Base-by-base conservation (phyloP, 2,113 vertebrate genomes). In the Seriola dumerili region DNA sequence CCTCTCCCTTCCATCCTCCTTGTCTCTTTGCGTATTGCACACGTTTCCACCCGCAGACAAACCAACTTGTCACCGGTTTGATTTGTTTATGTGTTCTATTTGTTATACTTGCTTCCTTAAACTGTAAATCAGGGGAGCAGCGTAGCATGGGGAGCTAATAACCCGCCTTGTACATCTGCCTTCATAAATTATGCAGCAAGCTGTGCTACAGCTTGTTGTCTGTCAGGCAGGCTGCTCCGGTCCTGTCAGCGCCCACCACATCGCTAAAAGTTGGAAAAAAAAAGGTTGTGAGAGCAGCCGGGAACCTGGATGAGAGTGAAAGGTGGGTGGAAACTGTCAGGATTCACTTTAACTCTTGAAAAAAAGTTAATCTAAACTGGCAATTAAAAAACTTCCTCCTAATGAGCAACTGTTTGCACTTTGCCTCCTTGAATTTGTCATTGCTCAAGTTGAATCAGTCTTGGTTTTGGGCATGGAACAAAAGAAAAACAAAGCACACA, bases 41-140 rank as follows among this genome's bases (percentile, higher is more conserved):
- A 78, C 67, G 0, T 54, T 58, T 61, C 25, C 77, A 55, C 67
- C 63, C 64, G 9, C 81, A 86, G 85, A 89, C 73, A 85, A 83
- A 81, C 83, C 86, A 87, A 91, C 89, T 92, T 86, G 90, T 92
- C 92, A 85, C 71, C 25, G 50, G 69, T 93, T 94, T 93, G 90
- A 93, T 93, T 91, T 93, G 90, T 93, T 94, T 92, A 84, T 85
- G 79, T 81, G 75, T 92, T 90, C 69, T 85, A 83, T 93, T 94
- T 94, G 88, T 91, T 90, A 84, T 66, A 55, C 78, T 67, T 52
- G 80, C 86, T 90, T 88, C 88, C 89, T 89, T 90, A 70, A 94
- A 92, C 90, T 93, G 93, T 94, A 94, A 92, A 94, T 95, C 92
- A 92, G 84, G 77, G 70, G 74, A 87, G 89, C 84, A 71, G 81